Conservation (phyloP, 2,888 invertebrate genomes). For the Chaetogeoica ovagalla region DNA sequence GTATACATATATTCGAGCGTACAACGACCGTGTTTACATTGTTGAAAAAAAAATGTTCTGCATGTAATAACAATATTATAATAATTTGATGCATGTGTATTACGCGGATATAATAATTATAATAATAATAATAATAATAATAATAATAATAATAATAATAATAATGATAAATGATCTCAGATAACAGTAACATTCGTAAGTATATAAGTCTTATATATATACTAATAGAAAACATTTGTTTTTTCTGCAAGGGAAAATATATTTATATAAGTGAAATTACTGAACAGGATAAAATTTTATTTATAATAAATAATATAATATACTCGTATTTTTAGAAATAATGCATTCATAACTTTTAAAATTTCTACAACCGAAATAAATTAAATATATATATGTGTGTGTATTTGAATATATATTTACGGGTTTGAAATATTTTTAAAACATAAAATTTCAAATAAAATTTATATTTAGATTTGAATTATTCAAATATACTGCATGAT, state of each 20-base stretch:
- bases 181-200: not conserved
- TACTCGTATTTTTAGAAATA: not conserved
- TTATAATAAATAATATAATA: not conserved
- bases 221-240: too few relatives aligned
- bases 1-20: too few relatives aligned
- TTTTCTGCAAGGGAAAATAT: not conserved
- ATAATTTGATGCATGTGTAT: slow-evolving; percentile 2
- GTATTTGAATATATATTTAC: too few relatives aligned
- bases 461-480: too few relatives aligned
- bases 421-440: too few relatives aligned
- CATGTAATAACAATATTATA: not conserved
- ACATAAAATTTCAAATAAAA: too few relatives aligned
- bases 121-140: too few relatives aligned
- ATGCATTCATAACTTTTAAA: not conserved
- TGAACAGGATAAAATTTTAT: not conserved
- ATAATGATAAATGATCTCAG: slow-evolving; percentile 12
- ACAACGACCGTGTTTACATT: slow-evolving; percentile 1
- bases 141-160: too few relatives aligned
- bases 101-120: too few relatives aligned
- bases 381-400: not conserved
- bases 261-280: too few relatives aligned
- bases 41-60: not conserved
- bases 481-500: not conserved
- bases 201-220: too few relatives aligned
- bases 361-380: not conserved